Evolutionary conservation across 2,113 vertebrate genomes (phyloP).

Genomic region (Chaenogobius annularis): DNA sequence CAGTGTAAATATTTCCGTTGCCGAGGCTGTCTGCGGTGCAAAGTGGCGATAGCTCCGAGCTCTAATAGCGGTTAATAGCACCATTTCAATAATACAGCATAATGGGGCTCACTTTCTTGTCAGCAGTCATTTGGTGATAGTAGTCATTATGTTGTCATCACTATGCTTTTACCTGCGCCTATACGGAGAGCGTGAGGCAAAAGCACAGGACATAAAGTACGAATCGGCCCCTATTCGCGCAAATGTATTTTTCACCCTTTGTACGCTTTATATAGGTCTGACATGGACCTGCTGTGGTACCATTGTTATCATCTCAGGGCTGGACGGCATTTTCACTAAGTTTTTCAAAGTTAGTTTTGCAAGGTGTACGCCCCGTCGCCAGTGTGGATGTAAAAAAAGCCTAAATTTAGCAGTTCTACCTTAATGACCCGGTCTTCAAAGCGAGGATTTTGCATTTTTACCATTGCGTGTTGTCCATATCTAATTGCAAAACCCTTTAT

Average conservation of each 20-base stretch:
- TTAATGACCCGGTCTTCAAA: too few species aligned
- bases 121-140: constrained; percentile 44
- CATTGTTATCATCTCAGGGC: too few species aligned
- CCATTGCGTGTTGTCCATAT: too few species aligned
- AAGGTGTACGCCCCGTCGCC: too few species aligned
- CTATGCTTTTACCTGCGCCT: constrained; percentile 11
- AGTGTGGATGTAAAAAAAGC: too few species aligned
- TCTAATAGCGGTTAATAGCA: constrained; percentile 39
- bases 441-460: too few species aligned
- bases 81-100: constrained; percentile 44
- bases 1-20: constrained; percentile 14
- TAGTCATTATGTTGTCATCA: constrained; percentile 45
- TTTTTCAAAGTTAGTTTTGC: too few species aligned
- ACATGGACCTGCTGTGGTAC: neutral
- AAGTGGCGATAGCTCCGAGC: neutral
- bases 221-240: neutral
- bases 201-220: constrained; percentile 1
- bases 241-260: neutral
- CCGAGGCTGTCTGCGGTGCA: neutral
- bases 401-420: too few species aligned
- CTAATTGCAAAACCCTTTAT: too few species aligned
- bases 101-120: constrained; percentile 46
- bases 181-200: neutral
- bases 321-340: too few species aligned
- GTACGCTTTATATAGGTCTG: neutral